phyloP scores from a whole-genome alignment of 92 coral and sea anemone genomes.

The Epizoanthus fatuus region DNA sequence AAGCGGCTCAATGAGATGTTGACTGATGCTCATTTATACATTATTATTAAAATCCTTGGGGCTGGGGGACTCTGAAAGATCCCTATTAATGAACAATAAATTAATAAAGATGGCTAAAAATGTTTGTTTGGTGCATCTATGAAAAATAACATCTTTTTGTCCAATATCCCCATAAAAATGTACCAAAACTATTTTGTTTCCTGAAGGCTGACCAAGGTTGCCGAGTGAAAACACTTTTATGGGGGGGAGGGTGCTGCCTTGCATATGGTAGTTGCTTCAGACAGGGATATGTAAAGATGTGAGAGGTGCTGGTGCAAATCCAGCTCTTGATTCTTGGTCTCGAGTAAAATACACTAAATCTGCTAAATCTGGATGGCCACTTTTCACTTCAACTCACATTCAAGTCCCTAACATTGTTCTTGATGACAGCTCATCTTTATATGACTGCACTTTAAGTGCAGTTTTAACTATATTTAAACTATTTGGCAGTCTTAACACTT shows the following conservation, averaged over 20 bases:
- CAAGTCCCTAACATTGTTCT: constrained; percentile 17
- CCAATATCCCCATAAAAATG: neutral
- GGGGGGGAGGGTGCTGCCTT: constrained; percentile 35
- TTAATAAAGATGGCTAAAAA: constrained; percentile 26
- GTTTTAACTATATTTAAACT: constrained; percentile 26
- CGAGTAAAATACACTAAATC: constrained; percentile 21
- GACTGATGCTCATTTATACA: constrained; percentile 29
- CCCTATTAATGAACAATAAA: constrained; percentile 29
- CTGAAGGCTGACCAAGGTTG: constrained; percentile 27
- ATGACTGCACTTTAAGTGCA: constrained; percentile 37
- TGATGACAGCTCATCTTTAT: constrained; percentile 26
- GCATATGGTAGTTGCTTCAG: constrained; percentile 36
- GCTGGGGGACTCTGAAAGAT: constrained; percentile 30
- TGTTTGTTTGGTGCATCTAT: constrained; percentile 34
- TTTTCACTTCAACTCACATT: constrained; percentile 23
- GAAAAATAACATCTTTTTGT: constrained; percentile 7
- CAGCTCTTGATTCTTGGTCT: constrained; percentile 39
- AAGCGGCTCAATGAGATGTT: constrained; percentile 7
- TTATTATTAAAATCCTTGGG: constrained; percentile 34
- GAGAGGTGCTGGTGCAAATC: constrained; percentile 36
- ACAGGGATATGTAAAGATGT: constrained; percentile 31
- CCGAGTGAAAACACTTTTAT: constrained; percentile 1
- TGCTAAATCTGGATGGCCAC: constrained; percentile 32
- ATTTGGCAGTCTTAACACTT: constrained; percentile 28
- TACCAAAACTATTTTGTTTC: constrained; percentile 40